Percentiles rank a stretch among this genome's conserved stretches.
Evolutionary conservation across 2,888 invertebrate species (phyloP).

Genomic region (Notocelia uddmanniana): DNA sequence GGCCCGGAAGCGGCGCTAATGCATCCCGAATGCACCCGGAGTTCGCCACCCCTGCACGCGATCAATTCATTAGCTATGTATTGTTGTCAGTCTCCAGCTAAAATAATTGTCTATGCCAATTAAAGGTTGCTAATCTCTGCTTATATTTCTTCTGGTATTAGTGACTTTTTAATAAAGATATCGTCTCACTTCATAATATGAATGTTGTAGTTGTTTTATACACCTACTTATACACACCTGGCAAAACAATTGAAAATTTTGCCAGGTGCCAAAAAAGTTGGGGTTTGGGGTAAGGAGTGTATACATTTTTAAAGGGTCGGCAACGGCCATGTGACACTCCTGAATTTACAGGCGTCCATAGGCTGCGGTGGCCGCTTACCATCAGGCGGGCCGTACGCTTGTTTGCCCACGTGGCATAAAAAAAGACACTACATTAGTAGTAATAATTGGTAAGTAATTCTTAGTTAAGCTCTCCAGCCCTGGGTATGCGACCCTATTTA

Average conservation of each 20-base stretch:
- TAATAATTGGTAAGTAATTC: neutral
- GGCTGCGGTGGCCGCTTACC: no score
- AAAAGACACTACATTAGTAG: no score
- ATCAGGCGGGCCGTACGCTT: no score
- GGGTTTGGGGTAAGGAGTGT: no score
- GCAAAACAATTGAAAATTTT: neutral
- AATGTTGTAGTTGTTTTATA: neutral
- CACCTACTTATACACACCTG: neutral
- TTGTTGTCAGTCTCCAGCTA: conserved; percentile 60
- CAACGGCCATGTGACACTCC: no score
- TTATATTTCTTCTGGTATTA: conserved; percentile 8
- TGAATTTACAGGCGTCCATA: no score
- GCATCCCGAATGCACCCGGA: conserved; percentile 83
- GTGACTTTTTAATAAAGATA: neutral
- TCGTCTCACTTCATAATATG: neutral
- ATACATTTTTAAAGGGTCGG: no score
- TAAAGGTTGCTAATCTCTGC: conserved; percentile 40
- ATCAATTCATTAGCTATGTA: conserved; percentile 79
- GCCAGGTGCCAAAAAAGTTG: no score
- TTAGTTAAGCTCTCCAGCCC: neutral
- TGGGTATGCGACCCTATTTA: neutral
- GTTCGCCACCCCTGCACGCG: conserved; percentile 68
- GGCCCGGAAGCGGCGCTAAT: conserved; percentile 82
- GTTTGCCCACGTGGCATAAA: no score
- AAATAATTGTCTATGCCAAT: conserved; percentile 46